Base-by-base conservation (phyloP, 2,797 vertebrate species). In the Furcifer pardalis region DNA sequence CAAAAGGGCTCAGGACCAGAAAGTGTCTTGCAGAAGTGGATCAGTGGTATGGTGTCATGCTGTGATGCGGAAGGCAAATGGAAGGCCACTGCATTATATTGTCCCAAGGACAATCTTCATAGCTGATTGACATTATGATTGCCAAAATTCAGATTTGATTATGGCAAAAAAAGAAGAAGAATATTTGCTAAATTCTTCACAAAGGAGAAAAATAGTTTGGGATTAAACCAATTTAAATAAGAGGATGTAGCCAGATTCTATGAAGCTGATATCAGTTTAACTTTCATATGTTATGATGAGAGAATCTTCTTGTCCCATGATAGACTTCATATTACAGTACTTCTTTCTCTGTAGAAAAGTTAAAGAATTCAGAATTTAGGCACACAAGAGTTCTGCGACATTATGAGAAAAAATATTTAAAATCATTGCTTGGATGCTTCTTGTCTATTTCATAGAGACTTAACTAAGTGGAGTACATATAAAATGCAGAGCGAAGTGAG, bases 391-490 rank as follows among this genome's bases (percentile, higher is more conserved):
- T 5, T 66, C 46, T 75, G n/a, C 25, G n/a, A 32, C 59, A 27
- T n/a, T 40, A n/a, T 32, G 46, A 77, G 37, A 82, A 27, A 27
- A 77, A 17, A 75, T 2, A 37, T 65, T 32, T 49, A 21, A 74
- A 35, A 37, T n/a, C 10, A 68, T 40, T 65, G 37, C 32, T 27
- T 63, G 27, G n/a, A 35, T 46, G n/a, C n/a, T 65, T 63, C 72
- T 46, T 17, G 77, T 66, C 37, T 65, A 13, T 46, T 89, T 83
- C 89, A 69, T 71, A 15, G 77, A 86, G 66, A 23, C 15, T 86
- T 76, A 83, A 30, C 56, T 74, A 81, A 90, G 82, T 37, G 2
- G 3, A 19, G 83, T 15, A 85, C n/a, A 23, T 46, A 76, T 89
- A 86, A 87, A 71, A 42, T 66, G 77, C 4, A 63, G 82, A 90